phyloP scores from a whole-genome alignment of 2,797 vertebrate species.

The Sparus aurata region DNA sequence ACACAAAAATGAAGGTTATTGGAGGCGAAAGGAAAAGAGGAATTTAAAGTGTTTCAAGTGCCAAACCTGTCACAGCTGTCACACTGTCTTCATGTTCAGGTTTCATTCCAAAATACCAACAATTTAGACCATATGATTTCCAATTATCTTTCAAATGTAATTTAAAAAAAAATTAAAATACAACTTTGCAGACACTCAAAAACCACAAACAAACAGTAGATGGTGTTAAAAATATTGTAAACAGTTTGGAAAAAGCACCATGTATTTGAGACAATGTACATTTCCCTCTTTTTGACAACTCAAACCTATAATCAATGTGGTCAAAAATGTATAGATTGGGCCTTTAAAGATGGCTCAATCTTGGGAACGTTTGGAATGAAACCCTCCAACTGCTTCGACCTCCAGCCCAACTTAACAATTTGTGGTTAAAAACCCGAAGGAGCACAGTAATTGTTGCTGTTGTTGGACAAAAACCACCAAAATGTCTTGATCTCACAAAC shows the following conservation, averaged over 20 bases:
- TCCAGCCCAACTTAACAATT: slow-evolving; percentile 24
- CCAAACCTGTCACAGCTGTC: slow-evolving; percentile 56
- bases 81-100: slow-evolving; percentile 23
- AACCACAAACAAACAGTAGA: slow-evolving; percentile 7
- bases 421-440: slow-evolving; percentile 37
- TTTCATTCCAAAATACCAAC: slow-evolving; percentile 44
- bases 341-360: slow-evolving; percentile 6
- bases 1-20: slow-evolving; percentile 80
- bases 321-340: background rate
- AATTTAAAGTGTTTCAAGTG: slow-evolving; percentile 54
- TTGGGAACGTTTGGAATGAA: slow-evolving; percentile 56
- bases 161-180: background rate
- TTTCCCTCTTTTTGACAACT: slow-evolving; percentile 14
- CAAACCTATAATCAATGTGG: slow-evolving; percentile 16
- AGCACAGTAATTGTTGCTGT: slow-evolving; percentile 29
- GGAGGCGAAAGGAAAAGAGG: slow-evolving; percentile 61
- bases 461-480: slow-evolving; percentile 42
- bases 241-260: background rate
- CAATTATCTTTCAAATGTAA: background rate
- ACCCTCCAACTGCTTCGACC: slow-evolving; percentile 16
- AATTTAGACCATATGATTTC: background rate
- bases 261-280: background rate
- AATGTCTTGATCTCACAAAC: background rate
- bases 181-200: background rate
- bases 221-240: background rate